Evolutionary conservation across 2,888 invertebrate species (phyloP).

Genomic region (Agrilus mali): DNA sequence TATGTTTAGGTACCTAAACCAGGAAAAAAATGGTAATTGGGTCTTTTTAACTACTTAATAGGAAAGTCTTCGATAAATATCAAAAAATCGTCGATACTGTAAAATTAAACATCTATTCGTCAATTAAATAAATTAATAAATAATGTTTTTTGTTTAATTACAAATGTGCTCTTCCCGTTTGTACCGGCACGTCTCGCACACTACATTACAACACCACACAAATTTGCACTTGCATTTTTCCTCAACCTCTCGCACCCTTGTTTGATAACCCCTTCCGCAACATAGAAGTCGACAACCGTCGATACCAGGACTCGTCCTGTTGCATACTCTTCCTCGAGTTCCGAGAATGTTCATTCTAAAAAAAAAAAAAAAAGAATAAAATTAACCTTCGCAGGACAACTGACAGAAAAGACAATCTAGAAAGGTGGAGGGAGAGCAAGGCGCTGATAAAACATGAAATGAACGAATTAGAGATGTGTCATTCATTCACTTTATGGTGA

Average conservation of each 20-base stretch:
- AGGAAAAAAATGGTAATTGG: too few relatives aligned
- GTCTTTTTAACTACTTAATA: too few relatives aligned
- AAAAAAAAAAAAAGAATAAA: slow-evolving; percentile 11
- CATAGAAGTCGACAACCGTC: slow-evolving; percentile 80
- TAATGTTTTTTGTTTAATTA: slow-evolving; percentile 41
- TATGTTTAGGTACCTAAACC: too few relatives aligned
- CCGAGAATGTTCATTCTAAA: slow-evolving; percentile 67
- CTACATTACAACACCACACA: slow-evolving; percentile 84
- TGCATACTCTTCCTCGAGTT: slow-evolving; percentile 71
- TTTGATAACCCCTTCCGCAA: slow-evolving; percentile 82
- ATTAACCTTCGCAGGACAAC: too few relatives aligned
- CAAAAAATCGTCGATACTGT: too few relatives aligned
- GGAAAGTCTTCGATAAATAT: too few relatives aligned
- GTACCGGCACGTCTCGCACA: slow-evolving; percentile 70
- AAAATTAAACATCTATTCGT: too few relatives aligned
- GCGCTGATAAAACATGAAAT: too few relatives aligned
- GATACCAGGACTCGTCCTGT: slow-evolving; percentile 70
- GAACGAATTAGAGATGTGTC: too few relatives aligned
- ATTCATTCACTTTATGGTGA: too few relatives aligned
- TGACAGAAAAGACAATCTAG: too few relatives aligned
- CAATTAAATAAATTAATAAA: slow-evolving; percentile 6
- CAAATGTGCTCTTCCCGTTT: slow-evolving; percentile 76
- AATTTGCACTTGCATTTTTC: slow-evolving; percentile 84
- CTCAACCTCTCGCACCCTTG: slow-evolving; percentile 65
- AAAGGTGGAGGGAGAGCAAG: too few relatives aligned